A percentile compares a stretch with the other conserved stretches of the same genome.
phyloP scores from a whole-genome alignment of 2,888 invertebrate genomes.

The Plebejus argus region DNA sequence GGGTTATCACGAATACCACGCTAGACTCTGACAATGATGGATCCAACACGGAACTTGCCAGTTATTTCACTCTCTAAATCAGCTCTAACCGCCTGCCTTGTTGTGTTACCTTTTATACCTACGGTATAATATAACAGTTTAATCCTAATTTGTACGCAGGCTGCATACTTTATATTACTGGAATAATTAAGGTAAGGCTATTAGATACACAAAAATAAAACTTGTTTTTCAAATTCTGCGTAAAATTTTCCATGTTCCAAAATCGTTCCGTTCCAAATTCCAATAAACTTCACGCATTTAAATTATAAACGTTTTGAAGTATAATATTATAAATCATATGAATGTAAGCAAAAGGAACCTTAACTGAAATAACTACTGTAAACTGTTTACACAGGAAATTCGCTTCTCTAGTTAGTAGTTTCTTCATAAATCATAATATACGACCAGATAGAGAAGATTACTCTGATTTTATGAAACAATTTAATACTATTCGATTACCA shows the following conservation, averaged over 20 bases:
- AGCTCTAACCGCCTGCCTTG: neutral
- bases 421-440: neutral
- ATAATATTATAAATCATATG: neutral
- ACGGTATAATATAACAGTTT: neutral
- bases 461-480: neutral
- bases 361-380: neutral
- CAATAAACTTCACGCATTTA: neutral
- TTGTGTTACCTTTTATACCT: neutral
- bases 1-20: constrained; percentile 25
- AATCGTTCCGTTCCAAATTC: neutral
- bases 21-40: constrained; percentile 22
- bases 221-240: neutral
- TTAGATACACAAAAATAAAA: neutral
- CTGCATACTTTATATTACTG: no score
- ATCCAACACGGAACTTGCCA: constrained; percentile 16
- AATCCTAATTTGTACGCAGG: no score
- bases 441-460: neutral
- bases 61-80: constrained; percentile 20
- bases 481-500: neutral
- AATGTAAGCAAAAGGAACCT: neutral
- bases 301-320: neutral
- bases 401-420: neutral
- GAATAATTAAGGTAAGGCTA: neutral
- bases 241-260: neutral
- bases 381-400: neutral